Evolutionary conservation across 2,888 invertebrate genomes (phyloP), one percentile per base, ranked within the genome.

Genomic region (Rhodophaea formosa): DNA sequence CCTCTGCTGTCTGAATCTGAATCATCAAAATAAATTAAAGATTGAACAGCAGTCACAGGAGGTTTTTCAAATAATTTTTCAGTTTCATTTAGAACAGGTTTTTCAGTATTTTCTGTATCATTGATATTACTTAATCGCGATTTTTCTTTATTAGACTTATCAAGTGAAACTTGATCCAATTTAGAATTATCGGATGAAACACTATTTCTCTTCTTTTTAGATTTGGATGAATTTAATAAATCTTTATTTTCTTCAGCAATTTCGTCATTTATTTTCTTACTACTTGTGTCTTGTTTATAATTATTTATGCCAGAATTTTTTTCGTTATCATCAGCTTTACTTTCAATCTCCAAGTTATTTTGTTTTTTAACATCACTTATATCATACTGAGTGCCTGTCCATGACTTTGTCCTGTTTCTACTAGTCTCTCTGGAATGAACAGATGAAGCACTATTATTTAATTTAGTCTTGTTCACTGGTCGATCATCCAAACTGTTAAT

Each of bases 361-460:
- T 88, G 86, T 68, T 85, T 87, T 56, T 72, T 74, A 63, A 75
- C 81, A 56, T 61, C 71, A 53, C 53, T 69, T 43, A 78, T 72
- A 46, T 62, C 68, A 55, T 63, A 49, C 14, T 63, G 57, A 39
- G 75, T 57, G 35, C 72, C 74, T 59, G 84, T 79, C 77, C 80
- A 86, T 23, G 89, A 88, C 63, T 81, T 84, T 15, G 84, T 84
- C 72, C 87, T 77, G 47, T 74, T 75, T 59, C 82, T 80, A 65
- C 82, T 82, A 66, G 61, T 53, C 65, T 67, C 35, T 59, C 65
- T 45, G 62, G 17, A 57, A 66, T 63, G 46, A 56, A 79, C 45
- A 47, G 68, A 69, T 54, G 85, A 74, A 8, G 75, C 68, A 57
- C 79, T 85, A 71, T 82, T 88, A 62, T 84, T 86, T 12, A 59